Base-by-base conservation (phyloP, 2,888 invertebrate genomes). In the Xanthia togata region DNA sequence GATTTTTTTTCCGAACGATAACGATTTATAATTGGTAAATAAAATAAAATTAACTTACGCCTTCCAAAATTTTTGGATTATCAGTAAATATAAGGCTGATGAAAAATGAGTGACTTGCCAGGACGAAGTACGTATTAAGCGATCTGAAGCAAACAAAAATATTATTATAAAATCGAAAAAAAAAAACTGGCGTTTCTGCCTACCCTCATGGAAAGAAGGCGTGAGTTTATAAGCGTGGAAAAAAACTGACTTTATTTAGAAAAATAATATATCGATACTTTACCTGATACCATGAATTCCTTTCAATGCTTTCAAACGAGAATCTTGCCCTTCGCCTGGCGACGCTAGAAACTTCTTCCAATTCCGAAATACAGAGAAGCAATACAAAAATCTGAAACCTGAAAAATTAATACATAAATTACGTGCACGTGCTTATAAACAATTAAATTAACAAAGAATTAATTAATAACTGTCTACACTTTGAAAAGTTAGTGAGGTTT, bases 301-400 rank as follows among this genome's bases (percentile, higher is more conserved):
- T 70, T 76, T 82, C 26, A 93, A 77, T 6, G 80, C 68, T 38
- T 82, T 78, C 6, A 81, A 17, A 31, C 87, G 86, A 47, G 69
- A 59, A 26, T 86, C 86, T 11, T 20, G 60, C 6, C 68, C 23
- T 17, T 57, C 31, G 5, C 85, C 73, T 11, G 76, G 38, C 38
- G 8, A 2, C 8, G n/a, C n/a, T 17, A 44, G 73, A 31, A 83
- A 76, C 26, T 73, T 81, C 11, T 70, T 83, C 93, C 92, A 93
- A 78, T 91, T 93, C 8, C 86, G 86, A 63, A 69, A 79, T 35
- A 93, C 53, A 35, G 93, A 93, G 76, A 93, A 93, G 67, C 90
- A 89, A 8, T 87, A 62, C 14, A 93, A 57, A 9, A 85, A 81
- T 53, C 74, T 82, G 4, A 76, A 38, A n/a, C 17, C 85, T 85